Base-by-base conservation (phyloP, 2,797 vertebrate species). In the Meda fulgida region DNA sequence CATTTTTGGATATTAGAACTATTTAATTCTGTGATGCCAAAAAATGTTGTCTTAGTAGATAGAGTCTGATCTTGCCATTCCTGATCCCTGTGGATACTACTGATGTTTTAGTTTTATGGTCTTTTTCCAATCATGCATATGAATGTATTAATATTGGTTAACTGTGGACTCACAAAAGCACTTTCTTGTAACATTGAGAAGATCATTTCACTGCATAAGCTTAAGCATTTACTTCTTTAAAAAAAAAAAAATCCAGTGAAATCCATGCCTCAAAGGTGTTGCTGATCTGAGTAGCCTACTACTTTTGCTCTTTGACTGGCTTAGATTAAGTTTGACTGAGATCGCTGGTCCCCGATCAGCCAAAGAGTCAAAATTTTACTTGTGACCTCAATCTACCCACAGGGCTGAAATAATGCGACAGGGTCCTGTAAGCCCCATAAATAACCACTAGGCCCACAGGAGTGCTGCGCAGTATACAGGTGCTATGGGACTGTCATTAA, bases 401-500 rank as follows among this genome's bases (percentile, higher is more conserved):
- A 71, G 83, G 86, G 70, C 89, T 88, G 87, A 80, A 73, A 89
- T 87, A 84, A 86, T 88, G 87, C 84, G 83, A 87, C 65, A 78
- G 48, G 77, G 65, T 75, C 84, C 63, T 86, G 81, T 70, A 89
- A 86, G 83, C 71, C 86, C 90, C 89, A 90, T 84, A 86, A 90
- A 89, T 88, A 87, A 89, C 87, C 80, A 85, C 89, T 86, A 75
- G 88, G 76, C 83, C 81, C 84, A 84, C 76, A 89, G 88, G 84
- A 86, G 75, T 69, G 23, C 78, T 73, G 76, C 38, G 69, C 36
- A 36, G 48, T 81, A 84, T 87, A 80, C 89, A 89, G 88, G 87
- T 88, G 87, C 87, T 86, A 40, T 84, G 87, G 89, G 84, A 88
- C 85, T 87, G 86, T 85, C 87, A 76, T 86, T 89, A 91, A 84